phyloP scores from a whole-genome alignment of 2,888 invertebrate genomes.

The Drosophila greeni region DNA sequence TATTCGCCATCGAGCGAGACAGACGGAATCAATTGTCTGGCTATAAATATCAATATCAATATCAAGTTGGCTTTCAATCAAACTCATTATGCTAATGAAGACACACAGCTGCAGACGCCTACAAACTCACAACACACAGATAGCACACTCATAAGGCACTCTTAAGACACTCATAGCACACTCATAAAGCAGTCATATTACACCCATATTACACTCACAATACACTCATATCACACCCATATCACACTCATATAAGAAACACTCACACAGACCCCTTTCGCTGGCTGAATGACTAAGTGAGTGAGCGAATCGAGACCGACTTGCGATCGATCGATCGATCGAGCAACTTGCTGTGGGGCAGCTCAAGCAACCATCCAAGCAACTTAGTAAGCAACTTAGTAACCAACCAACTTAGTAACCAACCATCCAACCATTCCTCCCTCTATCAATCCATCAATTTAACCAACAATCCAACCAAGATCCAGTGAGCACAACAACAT shows the following conservation, averaged over 20 bases:
- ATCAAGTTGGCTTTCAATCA: slow-evolving; percentile 65
- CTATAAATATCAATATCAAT: slow-evolving; percentile 56
- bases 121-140: slow-evolving; percentile 36
- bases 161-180: slow-evolving; percentile 9
- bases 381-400: slow-evolving; percentile 6
- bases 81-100: slow-evolving; percentile 68
- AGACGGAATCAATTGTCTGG: slow-evolving; percentile 36
- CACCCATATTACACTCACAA: slow-evolving; percentile 22
- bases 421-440: neutral
- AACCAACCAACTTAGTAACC: neutral
- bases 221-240: slow-evolving; percentile 1
- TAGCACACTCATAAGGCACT: slow-evolving; percentile 4
- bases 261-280: slow-evolving; percentile 12
- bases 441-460: slow-evolving; percentile 5
- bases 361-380: slow-evolving; percentile 17
- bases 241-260: slow-evolving; percentile 25
- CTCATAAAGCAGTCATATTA: neutral
- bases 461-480: slow-evolving; percentile 15
- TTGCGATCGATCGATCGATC: slow-evolving; percentile 28
- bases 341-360: slow-evolving; percentile 38
- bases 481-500: slow-evolving; percentile 19
- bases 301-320: slow-evolving; percentile 52
- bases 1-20: slow-evolving; percentile 1
- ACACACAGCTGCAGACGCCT: slow-evolving; percentile 58
- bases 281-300: slow-evolving; percentile 41